Base-by-base conservation (phyloP, 1,140 invertebrate species). In the Drosophila lacteicornis region DNA sequence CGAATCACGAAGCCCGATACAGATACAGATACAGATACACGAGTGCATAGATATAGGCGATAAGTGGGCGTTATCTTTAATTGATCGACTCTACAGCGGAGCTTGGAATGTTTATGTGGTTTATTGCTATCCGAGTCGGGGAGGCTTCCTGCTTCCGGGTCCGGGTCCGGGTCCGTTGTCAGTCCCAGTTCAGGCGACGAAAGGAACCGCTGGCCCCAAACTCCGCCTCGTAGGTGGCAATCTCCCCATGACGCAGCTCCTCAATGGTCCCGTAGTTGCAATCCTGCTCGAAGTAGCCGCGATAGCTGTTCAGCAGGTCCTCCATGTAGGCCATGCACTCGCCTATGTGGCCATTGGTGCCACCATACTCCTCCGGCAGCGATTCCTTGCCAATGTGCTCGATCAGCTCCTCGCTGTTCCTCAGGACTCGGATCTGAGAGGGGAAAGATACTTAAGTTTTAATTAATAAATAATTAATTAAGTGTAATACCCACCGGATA, bases 141-240 rank as follows among this genome's bases (percentile, higher is more conserved):
- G 30, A 38, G n/a, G 17, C 19, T 42, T 70, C 40, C 43, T 33
- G 22, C 51, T 71, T 50, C 65, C 30, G 53, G 46, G 33, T 55
- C 19, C 30, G 53, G 46, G 33, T 55, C 19, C 25, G 3, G 42
- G 27, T 19, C 45, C 9, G 27, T 2, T 30, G 43, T 79, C 77
- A 92, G 65, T 92, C 91, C 78, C 88, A 79, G 47, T 93, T 93
- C 43, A 95, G 88, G 80, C 94, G 93, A 58, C 95, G 93, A 82
- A 95, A 95, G 59, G 95, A 95, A 12, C 95, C 95, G 57, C 95
- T 94, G 17, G 94, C 91, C 4, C 95, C 95, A 74, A 95, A 95
- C 38, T 95, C 91, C 2, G 94, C 94, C 45, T 94, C 93, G 8
- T 94, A 91, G n/a, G 93, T 94, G 81, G 94, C 94, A 4, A 95